Base-by-base conservation (phyloP, 2,113 vertebrate species). In the Rhipidura dahli region DNA sequence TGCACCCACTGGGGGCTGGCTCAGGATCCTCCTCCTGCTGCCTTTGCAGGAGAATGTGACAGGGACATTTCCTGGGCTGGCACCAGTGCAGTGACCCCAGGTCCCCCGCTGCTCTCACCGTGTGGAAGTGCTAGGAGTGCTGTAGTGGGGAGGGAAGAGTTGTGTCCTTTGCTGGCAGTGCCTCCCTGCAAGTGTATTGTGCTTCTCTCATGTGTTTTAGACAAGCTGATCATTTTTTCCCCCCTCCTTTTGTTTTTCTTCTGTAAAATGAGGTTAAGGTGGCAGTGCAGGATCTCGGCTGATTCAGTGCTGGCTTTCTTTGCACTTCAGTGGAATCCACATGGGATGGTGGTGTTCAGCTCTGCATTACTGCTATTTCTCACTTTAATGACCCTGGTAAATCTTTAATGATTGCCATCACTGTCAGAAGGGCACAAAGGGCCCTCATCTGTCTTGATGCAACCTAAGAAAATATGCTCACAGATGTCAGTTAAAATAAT, bases 371-470 rank as follows among this genome's bases (percentile, higher is more conserved):
- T 54, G 73, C 56, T 83, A 64, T 92, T 97, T 97, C 96, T 97
- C 96, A 98, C 91, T 97, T 96, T 95, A 96, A 91, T 90, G 87
- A 97, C 89, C 95, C 68, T 92, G 82, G 64, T 96, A 89, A 89
- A 93, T 97, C 89, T 97, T 96, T 96, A 95, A 95, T 97, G 89
- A 96, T 94, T 79, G 76, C 87, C 75, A 83, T 93, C 90, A 27
- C 69, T 95, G 91, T 91, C 90, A 97, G 91, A 71, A 97, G 91
- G 84, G 81, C 95, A 94, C 80, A 87, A 82, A 97, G 87, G 86
- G 33, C 20, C 70, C 50, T 90, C 68, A 1, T 96, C 49, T 95
- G 51, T 96, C 84, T 92, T 78, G 75, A 83, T 96, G 90, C 68
- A 75, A 28, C 83, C 68, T 66, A 77, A 84, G 66, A 94, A 94